Conservation (phyloP, 2,113 vertebrate species). For the Martes martes region DNA sequence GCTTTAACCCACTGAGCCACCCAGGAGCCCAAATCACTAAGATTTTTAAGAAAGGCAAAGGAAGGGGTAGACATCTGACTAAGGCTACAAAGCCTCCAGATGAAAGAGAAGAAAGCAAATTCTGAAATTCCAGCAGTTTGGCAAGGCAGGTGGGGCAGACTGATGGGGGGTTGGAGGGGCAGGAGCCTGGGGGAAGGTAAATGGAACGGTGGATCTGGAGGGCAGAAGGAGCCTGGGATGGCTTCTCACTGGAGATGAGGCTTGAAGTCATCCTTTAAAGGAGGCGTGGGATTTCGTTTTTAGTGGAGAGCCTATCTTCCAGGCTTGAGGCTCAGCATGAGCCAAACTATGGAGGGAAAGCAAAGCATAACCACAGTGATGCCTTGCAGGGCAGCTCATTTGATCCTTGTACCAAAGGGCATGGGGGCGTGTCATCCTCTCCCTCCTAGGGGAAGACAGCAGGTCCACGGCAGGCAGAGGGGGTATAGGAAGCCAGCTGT, state of each 20-base stretch:
- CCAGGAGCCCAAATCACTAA: background rate
- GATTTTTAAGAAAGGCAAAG: background rate
- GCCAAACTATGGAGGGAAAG: background rate
- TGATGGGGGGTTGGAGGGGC: background rate
- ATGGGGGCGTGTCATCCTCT: background rate
- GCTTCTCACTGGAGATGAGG: background rate
- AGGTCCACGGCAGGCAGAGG: background rate
- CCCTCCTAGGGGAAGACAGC: background rate
- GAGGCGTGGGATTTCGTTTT: background rate
- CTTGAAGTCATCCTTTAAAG: background rate
- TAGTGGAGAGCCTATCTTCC: background rate
- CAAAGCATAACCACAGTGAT: background rate
- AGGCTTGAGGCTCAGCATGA: background rate
- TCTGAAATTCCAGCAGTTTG: background rate
- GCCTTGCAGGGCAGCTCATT: background rate
- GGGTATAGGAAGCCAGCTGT: background rate
- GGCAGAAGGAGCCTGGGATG: background rate
- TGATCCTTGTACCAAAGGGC: background rate
- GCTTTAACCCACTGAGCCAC: no score
- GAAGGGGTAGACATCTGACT: background rate
- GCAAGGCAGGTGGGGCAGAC: background rate
- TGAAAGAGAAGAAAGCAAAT: background rate
- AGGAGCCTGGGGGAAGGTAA: no score
- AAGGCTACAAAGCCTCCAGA: background rate
- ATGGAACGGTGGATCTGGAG: background rate